Percentiles rank a stretch among this genome's conserved stretches.
These are phyloP conservation scores for Cantharis rustica DNA, from an alignment of 2,888 invertebrate species.

Conservation along the genomic window DNA sequence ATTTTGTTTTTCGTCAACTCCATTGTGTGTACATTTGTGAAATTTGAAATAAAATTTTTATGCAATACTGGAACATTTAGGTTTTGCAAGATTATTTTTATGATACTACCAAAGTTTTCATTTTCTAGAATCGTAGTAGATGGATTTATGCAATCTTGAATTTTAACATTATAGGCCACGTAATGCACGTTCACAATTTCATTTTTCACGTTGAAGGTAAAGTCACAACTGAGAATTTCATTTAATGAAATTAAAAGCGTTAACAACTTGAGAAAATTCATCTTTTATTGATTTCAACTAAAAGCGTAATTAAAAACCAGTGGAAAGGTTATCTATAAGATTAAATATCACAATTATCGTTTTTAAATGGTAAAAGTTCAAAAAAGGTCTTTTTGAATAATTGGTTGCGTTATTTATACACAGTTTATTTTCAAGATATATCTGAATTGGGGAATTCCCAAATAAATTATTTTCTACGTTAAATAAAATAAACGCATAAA, in stretches of 20 bases:
- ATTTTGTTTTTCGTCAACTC: conserved; percentile 10
- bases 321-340: neutral
- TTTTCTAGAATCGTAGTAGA: neutral
- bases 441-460: neutral
- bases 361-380: neutral
- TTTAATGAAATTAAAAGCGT: neutral
- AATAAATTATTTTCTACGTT: neutral
- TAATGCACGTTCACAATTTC: neutral
- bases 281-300: neutral
- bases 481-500: too few relatives aligned
- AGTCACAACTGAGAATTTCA: neutral
- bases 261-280: neutral
- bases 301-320: neutral
- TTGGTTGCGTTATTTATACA: neutral
- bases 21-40: neutral
- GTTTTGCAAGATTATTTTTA: neutral
- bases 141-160: conserved; percentile 1
- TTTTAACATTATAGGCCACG: neutral
- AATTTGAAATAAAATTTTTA: neutral
- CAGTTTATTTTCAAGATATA: too few relatives aligned
- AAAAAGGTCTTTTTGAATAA: neutral
- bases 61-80: conserved; percentile 5
- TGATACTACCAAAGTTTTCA: neutral
- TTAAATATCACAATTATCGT: neutral
- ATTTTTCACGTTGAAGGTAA: neutral